phyloP scores from a whole-genome alignment of 2,797 vertebrate genomes.

The Acridotheres tristis region DNA sequence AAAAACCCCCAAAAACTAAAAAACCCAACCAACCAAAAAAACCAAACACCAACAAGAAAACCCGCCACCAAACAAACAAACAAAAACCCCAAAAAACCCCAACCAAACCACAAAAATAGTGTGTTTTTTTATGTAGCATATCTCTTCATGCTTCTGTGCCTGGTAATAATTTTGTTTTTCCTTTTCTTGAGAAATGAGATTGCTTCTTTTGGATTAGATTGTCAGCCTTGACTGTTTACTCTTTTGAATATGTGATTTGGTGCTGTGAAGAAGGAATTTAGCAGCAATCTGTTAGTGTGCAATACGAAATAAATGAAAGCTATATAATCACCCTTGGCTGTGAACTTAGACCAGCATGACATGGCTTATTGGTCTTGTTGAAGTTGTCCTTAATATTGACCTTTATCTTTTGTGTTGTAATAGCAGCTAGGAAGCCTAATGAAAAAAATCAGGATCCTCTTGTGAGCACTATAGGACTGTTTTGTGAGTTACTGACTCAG shows the following conservation, averaged over 20 bases:
- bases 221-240: background rate
- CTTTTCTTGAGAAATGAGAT: background rate
- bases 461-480: background rate
- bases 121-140: background rate
- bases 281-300: background rate
- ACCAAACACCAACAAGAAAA: background rate
- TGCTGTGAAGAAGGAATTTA: background rate
- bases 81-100: background rate
- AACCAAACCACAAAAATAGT: background rate
- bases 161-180: background rate
- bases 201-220: background rate
- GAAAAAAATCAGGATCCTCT: background rate
- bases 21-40: background rate
- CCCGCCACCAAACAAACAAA: too few relatives aligned
- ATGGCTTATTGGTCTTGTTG: background rate
- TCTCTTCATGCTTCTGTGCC: background rate
- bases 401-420: background rate
- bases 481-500: background rate
- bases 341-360: background rate
- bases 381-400: background rate
- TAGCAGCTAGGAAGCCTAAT: background rate
- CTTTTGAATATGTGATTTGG: background rate
- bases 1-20: rapidly evolving
- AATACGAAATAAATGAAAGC: background rate
- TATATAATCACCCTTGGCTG: background rate